Base-by-base conservation (phyloP, 1,140 invertebrate genomes). In the Trichomalopsis sarcophagae region DNA sequence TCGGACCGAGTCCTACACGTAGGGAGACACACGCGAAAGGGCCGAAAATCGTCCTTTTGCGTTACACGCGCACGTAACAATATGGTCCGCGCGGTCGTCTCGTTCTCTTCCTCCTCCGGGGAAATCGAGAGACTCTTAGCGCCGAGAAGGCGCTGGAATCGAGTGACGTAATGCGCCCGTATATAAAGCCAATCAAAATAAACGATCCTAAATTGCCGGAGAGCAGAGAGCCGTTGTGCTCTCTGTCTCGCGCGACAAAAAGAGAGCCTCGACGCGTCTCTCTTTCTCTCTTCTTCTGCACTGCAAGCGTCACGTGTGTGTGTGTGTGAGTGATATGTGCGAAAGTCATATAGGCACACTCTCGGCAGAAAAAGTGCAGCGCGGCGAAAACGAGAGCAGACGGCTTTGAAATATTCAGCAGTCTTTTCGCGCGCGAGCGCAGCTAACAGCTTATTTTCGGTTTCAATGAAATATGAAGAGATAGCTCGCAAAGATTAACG, bases 181-280 rank as follows among this genome's bases (percentile, higher is more conserved):
- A 85, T 81, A 81, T 81, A 76, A 85, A 73, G 84, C 30, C 84
- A 85, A 85, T 85, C 78, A 81, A 85, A 85, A 81, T 85, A 85
- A 85, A 85, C 73, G 84, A 85, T 81, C 23, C 71, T 85, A 85
- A 85, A 85, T 85, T 85, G 78, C 9, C 78, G 68, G 69, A 33
- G 66, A 47, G 82, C 6, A 17, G 27, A 27, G 9, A 10, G 33
- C 76, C 6, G 40, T 44, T 44, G 40, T 44, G 10, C 40, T 44
- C 40, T 44, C 40, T 13, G 50, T 74, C 17, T 47, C 81, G 27
- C 27, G 81, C 9, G 69, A 4, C 33, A 6, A 36, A 6, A 74
- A 55, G 47, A 47, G 40, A 36, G n/a, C 23, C n/a, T 55, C 9
- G 36, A 3, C 17, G 11, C 33, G 7, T 6, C n/a, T 33, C n/a